Conservation (phyloP, 1,140 invertebrate genomes). For the Vanessa atalanta region DNA sequence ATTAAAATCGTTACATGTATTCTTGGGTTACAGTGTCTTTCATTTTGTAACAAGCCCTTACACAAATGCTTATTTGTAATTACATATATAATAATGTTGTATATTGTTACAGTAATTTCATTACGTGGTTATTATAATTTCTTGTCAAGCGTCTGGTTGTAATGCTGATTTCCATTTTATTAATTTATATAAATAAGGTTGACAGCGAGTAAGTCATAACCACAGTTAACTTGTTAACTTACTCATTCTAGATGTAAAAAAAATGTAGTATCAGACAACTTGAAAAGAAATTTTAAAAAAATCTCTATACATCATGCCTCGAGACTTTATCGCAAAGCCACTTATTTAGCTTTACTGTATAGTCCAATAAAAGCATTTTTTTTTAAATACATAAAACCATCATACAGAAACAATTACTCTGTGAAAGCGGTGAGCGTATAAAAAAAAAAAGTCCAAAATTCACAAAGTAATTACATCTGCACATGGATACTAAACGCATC, state of each 20-base stretch:
- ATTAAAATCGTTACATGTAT: conserved; percentile 73
- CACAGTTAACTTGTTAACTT: conserved; percentile 25
- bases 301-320: conserved; percentile 78
- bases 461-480: conserved; percentile 74
- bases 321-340: conserved; percentile 69
- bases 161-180: conserved; percentile 39
- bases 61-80: conserved; percentile 80
- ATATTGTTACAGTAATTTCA: conserved; percentile 81
- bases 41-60: conserved; percentile 79
- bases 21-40: conserved; percentile 77
- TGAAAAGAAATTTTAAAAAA: conserved; percentile 78
- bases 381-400: conserved; percentile 71
- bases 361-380: conserved; percentile 71
- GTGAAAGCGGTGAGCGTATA: conserved; percentile 77
- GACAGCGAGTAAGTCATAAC: conserved; percentile 12
- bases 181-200: conserved; percentile 24
- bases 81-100: conserved; percentile 74
- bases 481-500: conserved; percentile 69
- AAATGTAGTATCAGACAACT: conserved; percentile 58
- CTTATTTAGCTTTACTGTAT: conserved; percentile 59
- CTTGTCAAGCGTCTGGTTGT: conserved; percentile 69
- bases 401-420: conserved; percentile 73
- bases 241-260: conserved; percentile 45
- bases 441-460: conserved; percentile 68
- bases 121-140: conserved; percentile 77